These are phyloP conservation scores for Apodemus agrarius DNA, from an alignment of 2,797 vertebrate species.

Conservation along the genomic window DNA sequence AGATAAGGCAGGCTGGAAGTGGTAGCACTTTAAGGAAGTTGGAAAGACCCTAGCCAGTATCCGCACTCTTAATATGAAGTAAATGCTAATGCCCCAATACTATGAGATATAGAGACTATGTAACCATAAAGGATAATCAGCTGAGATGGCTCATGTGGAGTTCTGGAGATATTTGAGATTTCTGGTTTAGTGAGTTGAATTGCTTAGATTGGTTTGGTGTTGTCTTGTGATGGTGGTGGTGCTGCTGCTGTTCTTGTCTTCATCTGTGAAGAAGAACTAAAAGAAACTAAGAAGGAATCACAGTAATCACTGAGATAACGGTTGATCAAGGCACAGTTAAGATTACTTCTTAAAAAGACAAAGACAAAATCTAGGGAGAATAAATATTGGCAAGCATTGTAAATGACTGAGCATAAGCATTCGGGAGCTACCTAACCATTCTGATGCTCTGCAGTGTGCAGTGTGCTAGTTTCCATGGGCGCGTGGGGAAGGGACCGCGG, in stretches of 20 bases:
- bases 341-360: neutral
- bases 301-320: neutral
- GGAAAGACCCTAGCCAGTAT: conserved; percentile 35
- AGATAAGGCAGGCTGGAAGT: neutral
- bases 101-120: neutral
- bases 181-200: neutral
- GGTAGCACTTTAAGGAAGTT: conserved; percentile 21
- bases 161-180: neutral
- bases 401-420: neutral
- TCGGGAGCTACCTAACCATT: neutral
- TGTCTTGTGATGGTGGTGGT: neutral
- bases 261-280: neutral
- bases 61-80: conserved; percentile 15
- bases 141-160: neutral
- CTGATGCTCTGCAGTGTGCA: neutral
- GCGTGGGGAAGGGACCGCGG: neutral
- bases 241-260: neutral
- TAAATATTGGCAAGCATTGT: neutral
- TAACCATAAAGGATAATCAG: conserved; percentile 6
- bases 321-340: neutral
- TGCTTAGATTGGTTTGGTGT: neutral
- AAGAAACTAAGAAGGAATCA: neutral
- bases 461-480: neutral
- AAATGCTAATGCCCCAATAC: neutral
- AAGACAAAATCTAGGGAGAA: neutral